Conservation (phyloP, 2,888 invertebrate genomes). For the Ptychoptera contaminata region DNA sequence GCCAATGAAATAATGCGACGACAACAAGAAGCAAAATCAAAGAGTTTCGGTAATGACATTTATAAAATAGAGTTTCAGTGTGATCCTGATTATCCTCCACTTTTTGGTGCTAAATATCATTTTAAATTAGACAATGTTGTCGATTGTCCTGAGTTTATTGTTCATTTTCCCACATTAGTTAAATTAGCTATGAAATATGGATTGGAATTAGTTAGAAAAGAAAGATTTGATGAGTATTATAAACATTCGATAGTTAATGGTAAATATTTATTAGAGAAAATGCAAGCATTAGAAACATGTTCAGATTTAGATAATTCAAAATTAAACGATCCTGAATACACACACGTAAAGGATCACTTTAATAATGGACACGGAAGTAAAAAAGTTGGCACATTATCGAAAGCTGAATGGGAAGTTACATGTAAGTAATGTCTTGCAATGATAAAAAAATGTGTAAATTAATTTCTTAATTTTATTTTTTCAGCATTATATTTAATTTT, state of each 20-base stretch:
- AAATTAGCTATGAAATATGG: conserved; percentile 58
- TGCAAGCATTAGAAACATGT: conserved; percentile 69
- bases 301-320: conserved; percentile 39
- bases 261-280: conserved; percentile 45
- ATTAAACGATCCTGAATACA: conserved; percentile 48
- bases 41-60: conserved; percentile 62
- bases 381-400: conserved; percentile 66
- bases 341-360: conserved; percentile 47
- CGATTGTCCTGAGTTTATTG: conserved; percentile 96
- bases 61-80: conserved; percentile 58
- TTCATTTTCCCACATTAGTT: conserved; percentile 74
- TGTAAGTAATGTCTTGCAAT: conserved; percentile 41
- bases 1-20: conserved; percentile 78
- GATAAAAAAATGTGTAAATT: conserved; percentile 4
- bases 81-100: conserved; percentile 49
- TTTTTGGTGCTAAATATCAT: conserved; percentile 93
- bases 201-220: conserved; percentile 48
- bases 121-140: conserved; percentile 94
- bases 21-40: conserved; percentile 38
- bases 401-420: conserved; percentile 84
- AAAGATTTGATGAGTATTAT: conserved; percentile 68
- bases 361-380: conserved; percentile 22
- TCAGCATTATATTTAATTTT: conserved; percentile 68
- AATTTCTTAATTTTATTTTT: conserved; percentile 28
- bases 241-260: conserved; percentile 19